Percentiles rank a stretch among this genome's conserved stretches.
These are phyloP conservation scores for Callospermophilus lateralis DNA, from an alignment of 2,113 vertebrate species.

Conservation along the genomic window DNA sequence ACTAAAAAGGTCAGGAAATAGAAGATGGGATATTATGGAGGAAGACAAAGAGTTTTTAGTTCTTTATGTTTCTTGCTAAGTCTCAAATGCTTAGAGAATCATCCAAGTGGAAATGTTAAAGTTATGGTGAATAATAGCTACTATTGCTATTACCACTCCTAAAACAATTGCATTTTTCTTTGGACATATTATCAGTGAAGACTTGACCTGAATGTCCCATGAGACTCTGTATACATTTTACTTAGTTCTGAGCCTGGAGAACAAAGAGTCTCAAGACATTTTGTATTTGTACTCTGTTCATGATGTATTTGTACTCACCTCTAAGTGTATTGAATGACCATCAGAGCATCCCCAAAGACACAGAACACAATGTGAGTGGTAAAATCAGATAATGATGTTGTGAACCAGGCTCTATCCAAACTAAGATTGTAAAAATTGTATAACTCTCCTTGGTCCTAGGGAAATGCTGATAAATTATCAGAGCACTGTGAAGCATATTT, in stretches of 20 bases:
- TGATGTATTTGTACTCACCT: constrained; percentile 52
- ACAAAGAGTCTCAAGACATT: constrained; percentile 30
- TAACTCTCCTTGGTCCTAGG: neutral
- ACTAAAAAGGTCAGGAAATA: neutral
- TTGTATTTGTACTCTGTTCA: neutral
- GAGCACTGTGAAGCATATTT: neutral
- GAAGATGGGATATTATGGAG: neutral
- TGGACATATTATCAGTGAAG: constrained; percentile 43
- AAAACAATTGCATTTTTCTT: neutral
- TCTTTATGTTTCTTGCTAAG: neutral
- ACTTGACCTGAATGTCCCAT: neutral
- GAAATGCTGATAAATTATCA: constrained; percentile 34
- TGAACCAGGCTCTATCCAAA: neutral
- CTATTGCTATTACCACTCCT: neutral
- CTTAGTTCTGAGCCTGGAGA: constrained; percentile 6
- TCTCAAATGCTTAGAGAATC: neutral
- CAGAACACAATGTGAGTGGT: neutral
- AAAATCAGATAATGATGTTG: neutral
- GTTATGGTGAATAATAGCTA: neutral
- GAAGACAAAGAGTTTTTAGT: neutral
- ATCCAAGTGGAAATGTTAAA: neutral
- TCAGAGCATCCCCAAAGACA: neutral
- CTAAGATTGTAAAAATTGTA: neutral
- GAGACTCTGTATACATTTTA: constrained; percentile 7
- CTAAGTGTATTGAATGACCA: neutral